Evolutionary conservation across 2,113 vertebrate genomes (phyloP), one percentile per base, ranked within the genome.

Genomic region (Halcyon senegalensis): DNA sequence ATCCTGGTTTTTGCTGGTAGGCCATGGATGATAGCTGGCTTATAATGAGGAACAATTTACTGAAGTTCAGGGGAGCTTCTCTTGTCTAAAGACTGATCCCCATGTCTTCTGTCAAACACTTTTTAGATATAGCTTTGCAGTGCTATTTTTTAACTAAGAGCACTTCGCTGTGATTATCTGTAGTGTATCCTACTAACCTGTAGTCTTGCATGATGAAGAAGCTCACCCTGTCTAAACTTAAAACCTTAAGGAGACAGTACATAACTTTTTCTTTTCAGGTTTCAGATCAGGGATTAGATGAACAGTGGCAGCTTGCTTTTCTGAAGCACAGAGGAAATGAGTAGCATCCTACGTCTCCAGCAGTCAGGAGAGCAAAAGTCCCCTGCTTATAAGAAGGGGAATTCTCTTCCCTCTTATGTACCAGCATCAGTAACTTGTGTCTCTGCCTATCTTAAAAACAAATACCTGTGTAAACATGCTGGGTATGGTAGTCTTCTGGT

Each of bases 401-500:
- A 55, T 73, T 84, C 23, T 93, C 4, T 51, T 80, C 76, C 24
- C 33, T 74, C 15, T 60, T 63, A 9, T 8, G 3, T 69, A 37
- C 31, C 37, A 28, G 3, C 37, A 17, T 73, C 56, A 44, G 58
- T 77, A 27, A 60, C 15, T 16, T 37, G 7, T 83, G 25, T 35
- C 39, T 74, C 70, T 89, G 27, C 16, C 35, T 9, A 2, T 51
- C n/a, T 84, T 73, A 51, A 86, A 69, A 75, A 41, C 11, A 66
- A 35, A 11, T 23, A 24, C 0, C 0, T 6, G 0, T 35, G 17
- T 39, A 55, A 67, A 50, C 4, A 3, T 24, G 9, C 19, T 51
- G 33, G 63, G 28, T 35, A 23, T 8, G 27, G 19, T 17, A 27
- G 11, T 81, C 56, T 69, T 70, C 60, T 70, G 24, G 39, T 9